These are phyloP conservation scores for Lycodopsis pacificus DNA, from an alignment of 2,797 vertebrate species.

Conservation along the genomic window DNA sequence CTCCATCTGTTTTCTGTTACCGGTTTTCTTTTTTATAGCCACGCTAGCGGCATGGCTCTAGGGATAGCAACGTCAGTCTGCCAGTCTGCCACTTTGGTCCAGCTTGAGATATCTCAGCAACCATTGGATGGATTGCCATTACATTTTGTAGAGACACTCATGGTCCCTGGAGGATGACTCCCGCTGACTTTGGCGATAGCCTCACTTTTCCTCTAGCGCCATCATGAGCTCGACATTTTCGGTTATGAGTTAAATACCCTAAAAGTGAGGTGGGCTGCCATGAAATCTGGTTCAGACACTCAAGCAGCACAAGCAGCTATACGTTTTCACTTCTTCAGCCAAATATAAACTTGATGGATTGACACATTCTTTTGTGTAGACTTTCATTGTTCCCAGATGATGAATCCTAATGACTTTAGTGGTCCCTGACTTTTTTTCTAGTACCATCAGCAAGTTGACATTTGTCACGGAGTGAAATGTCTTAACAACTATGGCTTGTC, in stretches of 20 bases:
- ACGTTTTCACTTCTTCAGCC: background rate
- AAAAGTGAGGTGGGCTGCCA: background rate
- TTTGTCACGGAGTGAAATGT: background rate
- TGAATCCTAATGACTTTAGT: background rate
- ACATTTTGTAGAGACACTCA: background rate
- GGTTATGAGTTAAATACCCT: background rate
- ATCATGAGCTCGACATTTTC: background rate
- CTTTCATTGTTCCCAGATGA: background rate
- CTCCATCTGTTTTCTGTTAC: conserved; percentile 28
- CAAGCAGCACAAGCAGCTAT: background rate
- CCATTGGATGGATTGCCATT: background rate
- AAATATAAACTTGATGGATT: background rate
- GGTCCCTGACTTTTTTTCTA: background rate
- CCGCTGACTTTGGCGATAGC: background rate
- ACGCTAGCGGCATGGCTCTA: background rate
- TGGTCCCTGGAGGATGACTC: background rate
- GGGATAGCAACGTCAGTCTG: background rate
- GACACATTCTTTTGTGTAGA: background rate
- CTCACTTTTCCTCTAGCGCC: background rate
- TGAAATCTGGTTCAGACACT: background rate
- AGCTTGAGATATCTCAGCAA: conserved; percentile 5
- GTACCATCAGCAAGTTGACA: background rate
- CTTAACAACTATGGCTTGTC: background rate
- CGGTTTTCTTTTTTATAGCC: background rate
- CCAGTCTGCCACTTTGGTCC: background rate